Evolutionary conservation across 2,113 vertebrate genomes (phyloP), one percentile per base, ranked within the genome.

Genomic region (Sylvicapra grimmia): DNA sequence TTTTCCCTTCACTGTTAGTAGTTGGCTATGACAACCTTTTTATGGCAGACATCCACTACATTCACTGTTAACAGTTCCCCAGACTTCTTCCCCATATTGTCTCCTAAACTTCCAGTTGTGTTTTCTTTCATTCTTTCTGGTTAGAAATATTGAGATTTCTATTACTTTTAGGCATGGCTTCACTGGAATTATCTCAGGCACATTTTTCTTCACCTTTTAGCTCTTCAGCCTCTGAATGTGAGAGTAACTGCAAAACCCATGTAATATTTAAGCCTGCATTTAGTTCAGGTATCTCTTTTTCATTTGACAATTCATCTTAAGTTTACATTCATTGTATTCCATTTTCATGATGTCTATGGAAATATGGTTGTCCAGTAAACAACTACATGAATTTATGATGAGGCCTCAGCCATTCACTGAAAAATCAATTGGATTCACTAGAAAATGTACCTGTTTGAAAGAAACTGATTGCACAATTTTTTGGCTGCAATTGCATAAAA

Each of bases 401-500:
- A 82, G 44, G 94, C 51, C 44, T 93, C 44, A 82, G 61, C 51
- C 63, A 56, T 93, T 98, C 75, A 96, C 29, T 96, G 54, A 25
- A 98, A 98, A 98, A 98, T 97, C 96, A 96, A 98, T 97, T 90
- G 63, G 93, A 83, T 96, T 90, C 89, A 93, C 93, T 25, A 88
- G 86, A 94, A 91, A 97, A 94, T 89, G 85, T 59, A 94, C 44
- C 56, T 89, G 54, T 93, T 92, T 96, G 75, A 97, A 96, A 97
- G 79, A 95, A 97, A 97, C 87, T 61, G 58, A 98, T 97, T 94
- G 89, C 51, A 93, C 27, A 97, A 79, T 53, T 92, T 97, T 97
- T 97, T 68, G 36, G 96, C 97, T 96, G 94, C 80, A 95, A 96
- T 97, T 97, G 92, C 90, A 97, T 96, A 92, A 95, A 97, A 98